phyloP scores from a whole-genome alignment of 2,888 invertebrate genomes.

The Blomia tropicalis region DNA sequence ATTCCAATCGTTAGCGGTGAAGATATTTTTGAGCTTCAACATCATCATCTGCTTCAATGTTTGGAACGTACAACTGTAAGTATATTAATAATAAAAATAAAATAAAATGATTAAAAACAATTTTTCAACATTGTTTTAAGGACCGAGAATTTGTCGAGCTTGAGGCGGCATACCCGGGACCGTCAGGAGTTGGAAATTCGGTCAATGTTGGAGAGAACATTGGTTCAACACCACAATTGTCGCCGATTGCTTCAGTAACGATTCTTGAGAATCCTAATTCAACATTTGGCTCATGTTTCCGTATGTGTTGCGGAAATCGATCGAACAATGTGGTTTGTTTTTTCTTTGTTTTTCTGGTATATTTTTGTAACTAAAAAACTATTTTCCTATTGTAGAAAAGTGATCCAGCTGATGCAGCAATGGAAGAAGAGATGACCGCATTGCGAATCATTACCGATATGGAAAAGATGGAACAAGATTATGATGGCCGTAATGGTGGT shows the following conservation, averaged over 20 bases:
- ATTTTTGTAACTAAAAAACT: no score
- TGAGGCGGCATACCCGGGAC: conserved; percentile 79
- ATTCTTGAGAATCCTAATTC: conserved; percentile 27
- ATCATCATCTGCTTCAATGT: conserved; percentile 91
- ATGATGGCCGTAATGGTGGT: not conserved
- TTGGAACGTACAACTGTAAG: conserved; percentile 91
- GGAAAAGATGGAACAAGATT: not conserved
- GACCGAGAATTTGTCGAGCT: conserved; percentile 92
- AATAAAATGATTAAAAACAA: not conserved
- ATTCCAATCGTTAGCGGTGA: conserved; percentile 56
- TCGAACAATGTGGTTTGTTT: conserved; percentile 23
- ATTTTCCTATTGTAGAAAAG: not conserved
- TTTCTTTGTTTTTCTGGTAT: not conserved
- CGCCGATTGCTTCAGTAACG: conserved; percentile 35
- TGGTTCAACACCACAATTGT: conserved; percentile 36
- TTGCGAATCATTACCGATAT: not conserved
- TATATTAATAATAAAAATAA: conserved; percentile 27
- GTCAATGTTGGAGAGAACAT: not conserved
- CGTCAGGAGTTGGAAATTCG: not conserved
- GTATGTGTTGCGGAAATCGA: no score
- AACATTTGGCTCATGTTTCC: no score
- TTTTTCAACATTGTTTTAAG: conserved; percentile 41
- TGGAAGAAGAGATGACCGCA: not conserved
- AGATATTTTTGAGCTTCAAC: conserved; percentile 95
- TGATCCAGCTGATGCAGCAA: not conserved